Conservation (phyloP, 2,113 vertebrate genomes). For the Jaculus jaculus region DNA sequence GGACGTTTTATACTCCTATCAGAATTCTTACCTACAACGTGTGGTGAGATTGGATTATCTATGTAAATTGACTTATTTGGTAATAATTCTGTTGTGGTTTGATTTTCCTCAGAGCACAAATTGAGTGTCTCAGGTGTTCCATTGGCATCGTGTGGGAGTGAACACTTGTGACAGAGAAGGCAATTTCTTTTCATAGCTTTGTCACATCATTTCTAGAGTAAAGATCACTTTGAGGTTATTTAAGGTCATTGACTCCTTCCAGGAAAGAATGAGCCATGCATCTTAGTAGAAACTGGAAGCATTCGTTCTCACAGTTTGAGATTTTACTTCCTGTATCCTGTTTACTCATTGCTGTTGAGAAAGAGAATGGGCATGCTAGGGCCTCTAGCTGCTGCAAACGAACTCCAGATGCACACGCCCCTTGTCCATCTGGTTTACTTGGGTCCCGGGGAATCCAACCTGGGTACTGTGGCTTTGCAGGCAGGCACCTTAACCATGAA, state of each 20-base stretch:
- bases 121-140: constrained; percentile 54
- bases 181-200: constrained; percentile 49
- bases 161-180: constrained; percentile 10
- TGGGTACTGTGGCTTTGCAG: too few relatives aligned
- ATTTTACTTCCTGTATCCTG: background rate
- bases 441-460: too few relatives aligned
- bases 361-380: too few relatives aligned
- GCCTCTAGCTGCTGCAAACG: too few relatives aligned
- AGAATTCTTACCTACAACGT: constrained; percentile 27
- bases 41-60: constrained; percentile 37
- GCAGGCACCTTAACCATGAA: too few relatives aligned
- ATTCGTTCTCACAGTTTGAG: constrained; percentile 40
- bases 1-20: constrained; percentile 45
- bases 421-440: too few relatives aligned
- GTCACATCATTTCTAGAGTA: constrained; percentile 47
- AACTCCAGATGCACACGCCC: too few relatives aligned
- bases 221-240: constrained; percentile 40
- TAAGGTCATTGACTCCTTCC: constrained; percentile 50
- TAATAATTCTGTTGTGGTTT: constrained; percentile 45
- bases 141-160: constrained; percentile 28
- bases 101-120: constrained; percentile 46
- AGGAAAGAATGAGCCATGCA: constrained; percentile 5
- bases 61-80: constrained; percentile 55
- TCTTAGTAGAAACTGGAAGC: constrained; percentile 29
- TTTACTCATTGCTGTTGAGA: background rate